Evolutionary conservation across 1,140 invertebrate species (phyloP).

Genomic region (Dendrolimus kikuchii): DNA sequence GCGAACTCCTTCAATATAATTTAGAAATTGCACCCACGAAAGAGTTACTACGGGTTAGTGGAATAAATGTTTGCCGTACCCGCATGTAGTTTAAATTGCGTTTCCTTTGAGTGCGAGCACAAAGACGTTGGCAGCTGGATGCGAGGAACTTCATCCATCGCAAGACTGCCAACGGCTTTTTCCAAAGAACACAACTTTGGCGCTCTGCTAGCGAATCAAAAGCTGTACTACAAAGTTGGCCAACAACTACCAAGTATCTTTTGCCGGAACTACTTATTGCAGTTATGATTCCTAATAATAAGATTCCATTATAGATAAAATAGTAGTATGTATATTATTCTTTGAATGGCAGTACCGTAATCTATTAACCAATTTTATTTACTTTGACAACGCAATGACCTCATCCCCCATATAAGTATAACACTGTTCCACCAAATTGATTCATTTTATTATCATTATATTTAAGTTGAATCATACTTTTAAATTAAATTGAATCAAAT

Average conservation of each 20-base stretch:
- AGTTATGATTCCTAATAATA: too few species aligned
- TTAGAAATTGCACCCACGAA: constrained; percentile 23
- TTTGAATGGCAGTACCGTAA: too few species aligned
- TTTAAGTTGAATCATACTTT: too few species aligned
- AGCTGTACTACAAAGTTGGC: constrained; percentile 19
- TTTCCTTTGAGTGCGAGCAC: constrained; percentile 39
- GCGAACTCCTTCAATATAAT: constrained; percentile 18
- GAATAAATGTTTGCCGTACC: constrained; percentile 42
- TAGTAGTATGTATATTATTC: too few species aligned
- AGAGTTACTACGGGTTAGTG: constrained; percentile 20
- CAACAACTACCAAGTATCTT: constrained; percentile 11
- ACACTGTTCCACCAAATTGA: too few species aligned
- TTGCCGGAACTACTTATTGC: neutral
- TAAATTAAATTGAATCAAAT: too few species aligned
- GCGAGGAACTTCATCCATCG: constrained; percentile 25
- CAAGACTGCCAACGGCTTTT: constrained; percentile 25
- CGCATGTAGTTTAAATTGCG: constrained; percentile 52
- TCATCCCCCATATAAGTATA: too few species aligned
- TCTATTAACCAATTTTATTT: too few species aligned
- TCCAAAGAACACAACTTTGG: constrained; percentile 23
- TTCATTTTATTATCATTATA: too few species aligned
- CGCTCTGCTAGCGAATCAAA: constrained; percentile 24
- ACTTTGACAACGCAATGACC: too few species aligned
- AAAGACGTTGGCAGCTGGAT: constrained; percentile 22
- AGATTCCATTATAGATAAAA: too few species aligned